Percentiles rank a stretch among this genome's conserved stretches.
These are phyloP conservation scores for Reticulitermes speratus DNA, from an alignment of 1,140 invertebrate species.

Conservation along the genomic window DNA sequence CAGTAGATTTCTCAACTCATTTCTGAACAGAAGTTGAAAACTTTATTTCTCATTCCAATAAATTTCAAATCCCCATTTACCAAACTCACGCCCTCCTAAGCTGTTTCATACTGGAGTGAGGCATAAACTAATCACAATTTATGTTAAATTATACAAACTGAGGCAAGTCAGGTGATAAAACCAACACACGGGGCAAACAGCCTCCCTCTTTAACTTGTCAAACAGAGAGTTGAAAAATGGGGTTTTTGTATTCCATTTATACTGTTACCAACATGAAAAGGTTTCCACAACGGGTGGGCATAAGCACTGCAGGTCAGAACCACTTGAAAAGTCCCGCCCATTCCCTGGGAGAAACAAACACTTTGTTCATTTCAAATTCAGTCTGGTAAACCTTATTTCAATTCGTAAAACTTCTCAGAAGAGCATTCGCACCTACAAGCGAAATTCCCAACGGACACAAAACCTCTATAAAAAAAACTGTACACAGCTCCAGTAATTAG, in stretches of 20 bases:
- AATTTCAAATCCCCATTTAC: not conserved
- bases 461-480: too few species aligned
- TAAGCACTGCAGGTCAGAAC: not conserved
- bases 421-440: too few species aligned
- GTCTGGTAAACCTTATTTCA: not conserved
- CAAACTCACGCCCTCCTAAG: not conserved
- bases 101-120: not conserved
- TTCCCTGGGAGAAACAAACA: not conserved
- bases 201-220: not conserved
- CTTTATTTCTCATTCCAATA: not conserved
- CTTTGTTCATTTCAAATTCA: not conserved
- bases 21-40: slow-evolving; percentile 2
- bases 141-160: not conserved
- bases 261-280: not conserved
- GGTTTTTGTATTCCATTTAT: not conserved
- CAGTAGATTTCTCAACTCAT: not conserved
- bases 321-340: not conserved
- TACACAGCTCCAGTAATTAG: too few species aligned
- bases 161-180: slow-evolving; percentile 5
- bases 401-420: too few species aligned
- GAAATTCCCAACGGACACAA: too few species aligned
- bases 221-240: slow-evolving; percentile 2
- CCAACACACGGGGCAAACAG: not conserved
- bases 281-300: not conserved
- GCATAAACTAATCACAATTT: slow-evolving; percentile 3